Base-by-base conservation (phyloP, 2,113 vertebrate genomes). In the Sinocyclocheilus maitianheensis region DNA sequence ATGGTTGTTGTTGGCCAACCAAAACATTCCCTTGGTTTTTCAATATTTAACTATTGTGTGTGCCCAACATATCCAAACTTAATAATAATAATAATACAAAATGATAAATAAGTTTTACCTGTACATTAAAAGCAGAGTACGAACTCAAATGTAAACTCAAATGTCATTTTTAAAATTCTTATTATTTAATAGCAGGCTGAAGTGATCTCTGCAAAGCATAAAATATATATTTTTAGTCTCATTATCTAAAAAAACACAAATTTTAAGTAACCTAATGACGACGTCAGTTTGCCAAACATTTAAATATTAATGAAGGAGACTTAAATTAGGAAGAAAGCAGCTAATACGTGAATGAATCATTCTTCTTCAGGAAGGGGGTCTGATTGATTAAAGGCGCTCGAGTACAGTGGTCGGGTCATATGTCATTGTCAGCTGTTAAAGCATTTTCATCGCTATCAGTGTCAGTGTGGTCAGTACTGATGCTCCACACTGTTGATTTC, bases 11-110 rank as follows among this genome's bases (percentile, higher is more conserved):
- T 60, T 77, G 92, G 90, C 71, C 91, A 76, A 90, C 87, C 80
- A 88, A 90, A 91, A 91, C 80, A 7, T 71, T 81, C 46, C 88
- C 90, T 58, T 69, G 12, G 37, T 77, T 40, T 46, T 46, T 46
- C 9, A 46, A 46, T 10, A 58, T 74, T 14, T 76, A 10, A 43
- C 34, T 40, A 34, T 43, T 18, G 53, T 9, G 3, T 48, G 16
- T 77, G 5, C 48, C 10, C 75, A 53, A 11, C 1, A 55, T 30
- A 20, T 16, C 24, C 24, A 77, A 53, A 30, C 75, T 6, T 22
- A 30, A 22, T 9, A 58, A 43, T 43, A 7, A 51, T 51, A 53
- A 18, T 18, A 10, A 40, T 10, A 72, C 10, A 22, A 60, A 22
- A 9, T 40, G 10, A 22, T 40, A 40, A 40, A 3, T 5, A 3